Conservation (phyloP, 2,113 vertebrate species). For the Pantherophis guttatus region DNA sequence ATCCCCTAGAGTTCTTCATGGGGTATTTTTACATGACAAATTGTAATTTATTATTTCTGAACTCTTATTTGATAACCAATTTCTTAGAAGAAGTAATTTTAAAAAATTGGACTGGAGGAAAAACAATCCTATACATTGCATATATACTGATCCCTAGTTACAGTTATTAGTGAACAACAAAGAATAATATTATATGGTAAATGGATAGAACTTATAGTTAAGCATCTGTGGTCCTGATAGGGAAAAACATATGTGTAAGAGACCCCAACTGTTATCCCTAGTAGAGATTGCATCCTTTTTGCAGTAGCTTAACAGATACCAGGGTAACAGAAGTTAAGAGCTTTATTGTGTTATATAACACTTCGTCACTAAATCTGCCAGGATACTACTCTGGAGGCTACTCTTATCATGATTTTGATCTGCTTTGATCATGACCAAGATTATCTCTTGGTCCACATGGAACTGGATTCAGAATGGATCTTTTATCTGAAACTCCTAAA, state of each 20-base stretch:
- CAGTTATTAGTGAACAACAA: not conserved
- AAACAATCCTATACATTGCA: not conserved
- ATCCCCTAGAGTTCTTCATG: not conserved
- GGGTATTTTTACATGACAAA: not conserved
- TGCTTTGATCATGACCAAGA: not conserved
- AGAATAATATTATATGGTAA: not conserved
- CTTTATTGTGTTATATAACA: not conserved
- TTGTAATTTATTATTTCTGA: not conserved
- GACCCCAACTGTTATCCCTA: not conserved
- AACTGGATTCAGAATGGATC: not conserved
- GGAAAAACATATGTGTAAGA: not conserved
- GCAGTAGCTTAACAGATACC: not conserved
- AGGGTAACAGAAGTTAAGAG: not conserved
- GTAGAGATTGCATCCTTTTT: not conserved
- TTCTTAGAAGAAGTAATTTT: not conserved
- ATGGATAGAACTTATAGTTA: not conserved
- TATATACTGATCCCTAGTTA: not conserved
- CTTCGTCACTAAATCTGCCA: not conserved
- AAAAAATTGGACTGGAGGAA: not conserved
- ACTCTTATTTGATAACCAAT: not conserved
- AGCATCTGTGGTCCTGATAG: not conserved
- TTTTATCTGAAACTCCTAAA: not conserved
- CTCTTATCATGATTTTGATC: not conserved
- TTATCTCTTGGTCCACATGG: not conserved
- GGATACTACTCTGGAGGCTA: not conserved